Percentiles rank a stretch among this genome's conserved stretches.
Conservation (phyloP, 2,797 vertebrate species). For the Champsocephalus gunnari region DNA sequence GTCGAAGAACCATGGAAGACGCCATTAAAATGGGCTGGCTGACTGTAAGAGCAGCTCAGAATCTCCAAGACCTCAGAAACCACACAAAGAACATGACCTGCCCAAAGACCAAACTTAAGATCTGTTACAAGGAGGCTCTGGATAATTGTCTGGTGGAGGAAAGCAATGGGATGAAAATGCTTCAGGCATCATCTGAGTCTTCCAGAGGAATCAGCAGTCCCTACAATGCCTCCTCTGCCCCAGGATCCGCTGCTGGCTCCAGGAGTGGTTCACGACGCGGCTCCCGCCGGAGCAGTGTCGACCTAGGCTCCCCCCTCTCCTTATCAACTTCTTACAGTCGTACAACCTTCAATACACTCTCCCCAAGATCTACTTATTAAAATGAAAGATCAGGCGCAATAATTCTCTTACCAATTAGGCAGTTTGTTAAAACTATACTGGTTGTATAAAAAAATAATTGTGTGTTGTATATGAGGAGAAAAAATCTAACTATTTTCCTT, state of each 20-base stretch:
- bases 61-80: conserved; percentile 88
- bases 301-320: conserved; percentile 77
- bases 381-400: conserved; percentile 1
- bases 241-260: conserved; percentile 88
- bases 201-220: conserved; percentile 96
- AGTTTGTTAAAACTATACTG: conserved; percentile 14
- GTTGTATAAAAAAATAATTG: conserved; percentile 8
- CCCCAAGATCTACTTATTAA: conserved; percentile 54
- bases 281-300: conserved; percentile 91
- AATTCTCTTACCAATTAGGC: conserved; percentile 7
- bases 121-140: conserved; percentile 94
- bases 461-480: conserved; percentile 17
- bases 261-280: conserved; percentile 85
- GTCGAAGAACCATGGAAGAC: conserved; percentile 90
- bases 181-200: conserved; percentile 92
- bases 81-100: conserved; percentile 94
- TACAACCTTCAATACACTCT: conserved; percentile 51
- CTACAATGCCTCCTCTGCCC: conserved; percentile 91
- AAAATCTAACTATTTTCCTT: neutral
- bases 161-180: conserved; percentile 89
- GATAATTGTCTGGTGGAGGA: conserved; percentile 94
- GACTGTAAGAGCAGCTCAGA: conserved; percentile 87
- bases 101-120: conserved; percentile 96
- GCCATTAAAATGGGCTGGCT: conserved; percentile 91
- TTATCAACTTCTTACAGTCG: conserved; percentile 53